Evolutionary conservation across 2,888 invertebrate genomes (phyloP), one percentile per base, ranked within the genome.

Genomic region (Sycophila texana): DNA sequence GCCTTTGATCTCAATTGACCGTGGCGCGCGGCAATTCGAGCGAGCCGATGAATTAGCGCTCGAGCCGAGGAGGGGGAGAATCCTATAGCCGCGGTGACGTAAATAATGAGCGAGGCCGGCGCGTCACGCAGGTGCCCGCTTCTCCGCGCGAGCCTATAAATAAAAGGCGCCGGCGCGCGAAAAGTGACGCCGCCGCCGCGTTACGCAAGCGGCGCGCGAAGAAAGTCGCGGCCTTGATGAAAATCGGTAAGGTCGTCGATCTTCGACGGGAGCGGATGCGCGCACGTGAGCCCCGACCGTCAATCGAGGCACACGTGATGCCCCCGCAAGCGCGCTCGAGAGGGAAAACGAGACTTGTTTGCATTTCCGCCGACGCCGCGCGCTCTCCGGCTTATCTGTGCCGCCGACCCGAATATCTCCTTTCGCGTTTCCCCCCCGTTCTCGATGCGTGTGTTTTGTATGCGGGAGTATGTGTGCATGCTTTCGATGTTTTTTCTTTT

Each of bases 171-270:
- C 14, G 60, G 10, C 22, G 22, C 58, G 22, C 22, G 22, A 60
- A 16, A 30, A 39, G 39, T 39, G 39, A 39, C 39, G 39, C 39
- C 26, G 39, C 39, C 39, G 39, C 39, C 26, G 39, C 39, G 51
- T 60, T 73, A 63, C 65, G 20, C 26, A n/a, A 18, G 30, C 39
- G 10, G 73, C 51, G 20, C 26, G 55, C 47, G 47, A 57, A 30
- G 47, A 26, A n/a, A 51, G 51, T 51, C 60, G 26, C 26, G 60
- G 47, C 67, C 58, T 67, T 65, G 66, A 67, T 60, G 51, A 39
- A 57, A 67, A 67, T 74, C 47, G 57, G 47, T 53, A 53, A 74
- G 67, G 66, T 74, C 67, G 51, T 53, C 67, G 58, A 67, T 74
- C 74, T 49, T 47, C 57, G 53, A 16, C 14, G 20, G 5, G 70